These are phyloP conservation scores for Penaeus monodon DNA, from an alignment of 2,888 invertebrate genomes.

Conservation along the genomic window DNA sequence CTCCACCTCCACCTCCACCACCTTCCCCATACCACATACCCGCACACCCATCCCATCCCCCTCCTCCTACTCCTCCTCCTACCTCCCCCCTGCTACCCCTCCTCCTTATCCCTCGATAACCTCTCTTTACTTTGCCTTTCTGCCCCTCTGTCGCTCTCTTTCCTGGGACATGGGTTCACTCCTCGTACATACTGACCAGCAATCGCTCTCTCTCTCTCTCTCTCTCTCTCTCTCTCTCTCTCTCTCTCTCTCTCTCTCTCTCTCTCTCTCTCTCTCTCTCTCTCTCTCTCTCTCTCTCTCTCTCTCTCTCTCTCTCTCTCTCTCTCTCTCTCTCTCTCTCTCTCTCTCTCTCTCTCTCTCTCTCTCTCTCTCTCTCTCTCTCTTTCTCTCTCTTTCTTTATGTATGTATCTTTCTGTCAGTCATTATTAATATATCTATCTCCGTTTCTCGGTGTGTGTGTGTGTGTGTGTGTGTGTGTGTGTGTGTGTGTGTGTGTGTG, in stretches of 20 bases:
- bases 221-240: slow-evolving; percentile 17
- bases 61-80: neutral
- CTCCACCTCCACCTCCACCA: no score
- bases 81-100: neutral
- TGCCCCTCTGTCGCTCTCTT: slow-evolving; percentile 1
- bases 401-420: neutral
- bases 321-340: slow-evolving; percentile 18
- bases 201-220: neutral
- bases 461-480: no score
- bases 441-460: no score
- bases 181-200: no score
- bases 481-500: no score
- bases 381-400: neutral
- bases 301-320: neutral
- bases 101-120: no score
- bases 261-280: slow-evolving; percentile 28
- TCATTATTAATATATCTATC: neutral
- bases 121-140: slow-evolving; percentile 15
- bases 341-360: slow-evolving; percentile 30
- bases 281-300: neutral
- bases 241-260: slow-evolving; percentile 15
- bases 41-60: no score
- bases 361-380: neutral
- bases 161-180: neutral
- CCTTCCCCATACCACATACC: no score